Evolutionary conservation across 2,113 vertebrate genomes (phyloP).

Genomic region (Hoplias malabaricus): DNA sequence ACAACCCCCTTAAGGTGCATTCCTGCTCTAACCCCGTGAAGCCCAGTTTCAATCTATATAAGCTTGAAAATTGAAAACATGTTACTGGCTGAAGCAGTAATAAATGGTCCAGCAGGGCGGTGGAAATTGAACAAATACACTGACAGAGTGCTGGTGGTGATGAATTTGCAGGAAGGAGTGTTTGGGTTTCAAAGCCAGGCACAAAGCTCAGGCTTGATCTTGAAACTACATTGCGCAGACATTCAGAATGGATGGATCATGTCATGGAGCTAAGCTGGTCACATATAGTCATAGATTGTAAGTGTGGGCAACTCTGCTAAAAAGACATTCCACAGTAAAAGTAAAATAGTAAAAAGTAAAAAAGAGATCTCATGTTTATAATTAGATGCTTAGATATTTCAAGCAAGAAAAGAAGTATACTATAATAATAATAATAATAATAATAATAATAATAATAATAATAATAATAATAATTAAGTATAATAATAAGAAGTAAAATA

Average conservation of each 20-base stretch:
- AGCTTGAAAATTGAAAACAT: slow-evolving; percentile 47
- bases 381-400: no score
- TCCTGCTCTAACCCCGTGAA: slow-evolving; percentile 53
- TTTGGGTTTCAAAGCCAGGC: slow-evolving; percentile 22
- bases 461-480: no score
- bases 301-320: neutral
- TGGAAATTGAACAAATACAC: slow-evolving; percentile 44
- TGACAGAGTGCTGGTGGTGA: neutral
- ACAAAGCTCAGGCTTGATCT: neutral
- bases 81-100: slow-evolving; percentile 28
- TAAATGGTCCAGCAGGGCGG: slow-evolving; percentile 43
- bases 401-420: no score
- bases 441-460: no score
- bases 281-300: neutral
- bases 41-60: slow-evolving; percentile 46
- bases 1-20: slow-evolving; percentile 50
- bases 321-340: no score
- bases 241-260: neutral
- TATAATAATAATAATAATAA: no score
- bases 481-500: no score
- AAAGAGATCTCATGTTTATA: no score
- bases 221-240: neutral
- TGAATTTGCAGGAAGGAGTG: slow-evolving; percentile 15
- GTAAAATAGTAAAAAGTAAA: no score
- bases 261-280: neutral